Evolutionary conservation across 2,797 vertebrate species (phyloP).

Genomic region (Pantherophis alleghaniensis): DNA sequence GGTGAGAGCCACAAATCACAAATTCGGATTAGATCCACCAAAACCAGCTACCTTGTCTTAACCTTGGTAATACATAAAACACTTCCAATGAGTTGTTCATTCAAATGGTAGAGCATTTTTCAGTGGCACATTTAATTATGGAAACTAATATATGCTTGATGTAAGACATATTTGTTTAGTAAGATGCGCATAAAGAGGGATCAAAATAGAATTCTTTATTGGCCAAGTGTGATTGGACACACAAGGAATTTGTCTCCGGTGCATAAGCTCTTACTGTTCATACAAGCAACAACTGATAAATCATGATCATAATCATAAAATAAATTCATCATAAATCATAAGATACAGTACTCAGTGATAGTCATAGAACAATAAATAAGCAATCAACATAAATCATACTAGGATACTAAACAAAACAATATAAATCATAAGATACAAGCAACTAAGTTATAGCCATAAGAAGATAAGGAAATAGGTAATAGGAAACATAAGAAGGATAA

Average conservation of each 20-base stretch:
- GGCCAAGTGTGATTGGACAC: neutral
- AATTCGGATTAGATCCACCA: neutral
- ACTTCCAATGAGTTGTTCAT: slow-evolving; percentile 2
- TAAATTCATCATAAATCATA: no score
- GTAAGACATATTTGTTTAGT: neutral
- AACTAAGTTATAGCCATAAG: no score
- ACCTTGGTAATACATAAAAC: neutral
- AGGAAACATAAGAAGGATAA: no score
- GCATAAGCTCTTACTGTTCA: neutral
- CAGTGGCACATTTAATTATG: slow-evolving; percentile 7
- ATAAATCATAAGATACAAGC: no score
- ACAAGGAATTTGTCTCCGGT: neutral
- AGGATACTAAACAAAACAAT: no score
- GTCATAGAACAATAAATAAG: no score
- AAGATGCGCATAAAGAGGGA: neutral
- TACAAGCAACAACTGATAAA: neutral
- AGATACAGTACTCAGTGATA: no score
- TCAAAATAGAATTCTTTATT: neutral
- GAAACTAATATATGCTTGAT: neutral
- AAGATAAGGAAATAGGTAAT: no score
- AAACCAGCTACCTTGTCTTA: neutral
- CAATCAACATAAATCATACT: no score
- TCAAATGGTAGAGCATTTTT: neutral
- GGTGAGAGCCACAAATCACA: neutral
- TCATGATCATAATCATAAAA: no score